Conservation (phyloP, 2,113 vertebrate genomes). For the Aythya baeri region DNA sequence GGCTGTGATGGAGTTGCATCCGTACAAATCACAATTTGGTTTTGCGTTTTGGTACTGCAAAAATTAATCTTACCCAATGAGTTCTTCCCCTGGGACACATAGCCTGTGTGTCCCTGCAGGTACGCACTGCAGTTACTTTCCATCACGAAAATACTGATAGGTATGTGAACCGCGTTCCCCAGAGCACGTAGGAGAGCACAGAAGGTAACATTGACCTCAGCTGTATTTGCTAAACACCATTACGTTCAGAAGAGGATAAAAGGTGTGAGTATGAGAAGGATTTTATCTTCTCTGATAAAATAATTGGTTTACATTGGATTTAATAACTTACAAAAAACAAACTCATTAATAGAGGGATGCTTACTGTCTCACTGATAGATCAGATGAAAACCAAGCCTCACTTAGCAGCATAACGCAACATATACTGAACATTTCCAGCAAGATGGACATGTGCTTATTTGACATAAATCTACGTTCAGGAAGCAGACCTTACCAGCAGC, state of each 20-base stretch:
- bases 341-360: no score
- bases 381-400: not conserved
- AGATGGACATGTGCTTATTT: not conserved
- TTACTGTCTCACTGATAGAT: not conserved
- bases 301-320: not conserved
- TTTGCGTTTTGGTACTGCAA: not conserved
- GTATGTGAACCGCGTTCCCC: accelerated
- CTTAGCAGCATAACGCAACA: not conserved
- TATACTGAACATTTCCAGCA: not conserved
- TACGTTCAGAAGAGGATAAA: not conserved
- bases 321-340: not conserved
- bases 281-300: not conserved
- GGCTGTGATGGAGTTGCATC: accelerated
- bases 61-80: not conserved
- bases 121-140: not conserved
- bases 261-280: not conserved
- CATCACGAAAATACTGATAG: not conserved
- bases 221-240: not conserved
- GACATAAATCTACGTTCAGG: not conserved
- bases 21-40: not conserved
- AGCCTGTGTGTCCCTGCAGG: not conserved
- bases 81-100: not conserved
- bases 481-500: not conserved
- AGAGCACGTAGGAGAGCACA: accelerated
- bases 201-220: not conserved